Base-by-base conservation (phyloP, 2,113 vertebrate genomes). In the Pavo muticus region DNA sequence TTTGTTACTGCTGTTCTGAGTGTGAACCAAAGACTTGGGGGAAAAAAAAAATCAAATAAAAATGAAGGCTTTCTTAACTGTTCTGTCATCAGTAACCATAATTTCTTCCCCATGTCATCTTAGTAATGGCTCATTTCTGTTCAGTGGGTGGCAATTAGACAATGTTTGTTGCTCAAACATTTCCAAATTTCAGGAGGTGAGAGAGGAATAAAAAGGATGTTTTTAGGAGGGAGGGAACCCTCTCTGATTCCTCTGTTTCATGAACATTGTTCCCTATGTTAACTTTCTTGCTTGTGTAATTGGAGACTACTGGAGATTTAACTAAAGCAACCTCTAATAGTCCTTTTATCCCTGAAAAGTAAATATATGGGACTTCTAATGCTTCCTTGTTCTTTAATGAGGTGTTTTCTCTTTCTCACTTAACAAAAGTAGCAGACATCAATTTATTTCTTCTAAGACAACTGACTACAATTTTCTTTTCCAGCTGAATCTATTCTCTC, bases 401-500 rank as follows among this genome's bases (percentile, higher is more conserved):
- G 59, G 4, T 44, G 19, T 10, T 69, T 65, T 60, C 19, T 93
- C 64, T 77, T 88, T 29, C 29, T 37, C 30, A 48, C 57, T 44
- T 64, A 50, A 87, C 35, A 88, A 70, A 75, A 75, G 21, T 8
- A 69, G 52, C 11, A 89, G 59, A 45, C 32, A 81, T 70, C 54
- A 65, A n/a, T 68, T 85, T 67, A 54, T 59, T 14, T 73, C 27
- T 87, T 1, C 39, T 57, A 54, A 65, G 9, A 64, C 45, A 9
- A 23, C 32, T 61, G 23, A 54, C 27, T 65, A 27, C n/a, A 81
- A 11, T 30, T 92, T 25, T 78, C 37, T 27, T 87, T 91, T 61
- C 40, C 52, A 89, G 50, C 7, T 92, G 80, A 96, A 74, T 71
- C 64, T 84, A 81, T 95, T 84, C 35, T 71, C 47, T 93, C 18